Base-by-base conservation (phyloP, 1,140 invertebrate species). In the Conus ventricosus region DNA sequence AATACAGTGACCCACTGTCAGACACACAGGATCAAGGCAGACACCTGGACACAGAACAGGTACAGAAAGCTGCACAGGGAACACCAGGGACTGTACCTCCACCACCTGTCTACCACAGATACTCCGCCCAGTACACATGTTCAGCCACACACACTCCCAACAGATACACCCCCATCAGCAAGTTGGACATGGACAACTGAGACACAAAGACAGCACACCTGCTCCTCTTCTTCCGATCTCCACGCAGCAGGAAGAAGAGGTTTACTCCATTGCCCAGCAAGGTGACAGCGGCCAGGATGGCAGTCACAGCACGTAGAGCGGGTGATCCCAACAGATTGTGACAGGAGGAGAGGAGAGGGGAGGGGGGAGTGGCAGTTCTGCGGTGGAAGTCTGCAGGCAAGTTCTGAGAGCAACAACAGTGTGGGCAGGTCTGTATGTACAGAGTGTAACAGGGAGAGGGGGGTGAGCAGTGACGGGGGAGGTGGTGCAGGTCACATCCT, bases 141-240 rank as follows among this genome's bases (percentile, higher is more conserved):
- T 80, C 76, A 51, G 76, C 91, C 39, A 88, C 55, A 8, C 91
- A 92, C 54, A 94, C 91, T 13, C 92, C 91, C 76, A 80, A 0
- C 51, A 80, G 51, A 80, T 80, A 80, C 76, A 80, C 76, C 8
- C 76, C 76, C 76, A 25, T 80, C 10, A 80, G 17, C 25, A 25
- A 25, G 76, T 25, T 51, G 8, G 76, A 25, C 76, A 80, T n/a
- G 51, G 25, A 80, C 76, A 80, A 8, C 25, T 80, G 25, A 51
- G 11, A 63, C 60, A 63, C 60, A 63, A 63, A 63, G 60, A 63
- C 60, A 63, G 60, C 60, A 13, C 60, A 20, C 60, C 17, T 20
- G 11, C 60, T 63, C 60, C 60, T 63, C 11, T 39, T 63, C 60
- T 63, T 1, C 60, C 17, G 60, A 63, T 63, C 60, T 63, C 60